phyloP scores from a whole-genome alignment of 2,888 invertebrate species.

The Meta bourneti region DNA sequence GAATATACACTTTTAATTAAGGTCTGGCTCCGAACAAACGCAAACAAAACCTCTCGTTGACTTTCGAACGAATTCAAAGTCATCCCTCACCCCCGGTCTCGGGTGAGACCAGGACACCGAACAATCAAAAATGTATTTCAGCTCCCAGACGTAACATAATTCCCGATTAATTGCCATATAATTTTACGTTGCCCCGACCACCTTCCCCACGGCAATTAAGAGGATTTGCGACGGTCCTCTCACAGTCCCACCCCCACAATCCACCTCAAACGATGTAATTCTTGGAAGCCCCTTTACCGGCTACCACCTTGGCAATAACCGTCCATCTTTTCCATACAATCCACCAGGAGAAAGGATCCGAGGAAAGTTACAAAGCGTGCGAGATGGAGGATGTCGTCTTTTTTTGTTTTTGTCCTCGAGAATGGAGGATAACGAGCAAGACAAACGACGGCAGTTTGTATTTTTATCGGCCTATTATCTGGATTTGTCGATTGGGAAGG shows the following conservation, averaged over 20 bases:
- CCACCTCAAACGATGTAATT: conserved; percentile 32
- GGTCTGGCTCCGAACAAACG: not conserved
- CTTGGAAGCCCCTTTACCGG: conserved; percentile 18
- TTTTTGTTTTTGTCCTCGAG: not conserved
- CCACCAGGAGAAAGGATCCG: not conserved
- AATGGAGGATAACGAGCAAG: conserved; percentile 32
- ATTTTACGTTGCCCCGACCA: conserved; percentile 24
- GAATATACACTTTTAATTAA: not conserved
- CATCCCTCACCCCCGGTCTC: not conserved
- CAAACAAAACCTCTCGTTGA: not conserved
- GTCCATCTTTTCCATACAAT: conserved; percentile 26
- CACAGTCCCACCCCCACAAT: not conserved
- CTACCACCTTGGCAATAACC: conserved; percentile 52
- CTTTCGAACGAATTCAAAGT: not conserved
- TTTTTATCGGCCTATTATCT: conserved; percentile 67
- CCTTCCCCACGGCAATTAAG: conserved; percentile 56
- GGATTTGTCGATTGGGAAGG: conserved; percentile 65
- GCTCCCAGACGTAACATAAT: conserved; percentile 61
- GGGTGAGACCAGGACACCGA: conserved; percentile 5
- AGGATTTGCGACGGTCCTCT: conserved; percentile 59
- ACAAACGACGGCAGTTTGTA: conserved; percentile 59
- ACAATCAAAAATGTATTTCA: conserved; percentile 66
- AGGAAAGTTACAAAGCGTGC: conserved; percentile 47
- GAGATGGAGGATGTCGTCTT: conserved; percentile 17
- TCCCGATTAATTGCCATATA: conserved; percentile 70